phyloP scores from a whole-genome alignment of 2,888 invertebrate species.

The Elysia crispata region DNA sequence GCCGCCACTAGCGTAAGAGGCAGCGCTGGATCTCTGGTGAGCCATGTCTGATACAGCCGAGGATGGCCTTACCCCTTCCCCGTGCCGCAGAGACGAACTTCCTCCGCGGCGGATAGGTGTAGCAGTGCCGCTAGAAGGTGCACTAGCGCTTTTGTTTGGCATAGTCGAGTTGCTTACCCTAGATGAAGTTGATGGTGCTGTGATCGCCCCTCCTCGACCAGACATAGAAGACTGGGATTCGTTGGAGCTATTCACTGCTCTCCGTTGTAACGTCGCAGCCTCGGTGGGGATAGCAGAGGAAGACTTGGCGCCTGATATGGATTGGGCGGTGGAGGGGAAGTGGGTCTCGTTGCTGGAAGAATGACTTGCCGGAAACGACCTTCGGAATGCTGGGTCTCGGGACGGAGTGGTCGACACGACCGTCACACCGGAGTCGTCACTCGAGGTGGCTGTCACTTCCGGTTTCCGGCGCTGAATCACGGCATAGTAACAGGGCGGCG shows the following conservation, averaged over 20 bases:
- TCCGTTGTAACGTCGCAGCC: neutral
- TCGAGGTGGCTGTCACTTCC: neutral
- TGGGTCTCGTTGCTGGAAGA: neutral
- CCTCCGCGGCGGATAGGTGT: slow-evolving; percentile 40
- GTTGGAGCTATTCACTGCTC: neutral
- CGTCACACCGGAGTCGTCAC: slow-evolving; percentile 36
- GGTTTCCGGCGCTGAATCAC: slow-evolving; percentile 44
- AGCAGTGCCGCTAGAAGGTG: slow-evolving; percentile 33
- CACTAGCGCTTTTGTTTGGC: neutral
- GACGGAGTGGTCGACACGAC: slow-evolving; percentile 23
- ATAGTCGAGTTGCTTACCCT: too few relatives aligned
- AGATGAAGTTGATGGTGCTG: slow-evolving; percentile 10
- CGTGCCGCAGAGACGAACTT: slow-evolving; percentile 45
- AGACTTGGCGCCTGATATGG: neutral
- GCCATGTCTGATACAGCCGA: slow-evolving; percentile 58
- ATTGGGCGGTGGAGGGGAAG: neutral
- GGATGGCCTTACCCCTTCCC: slow-evolving; percentile 53
- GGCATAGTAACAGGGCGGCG: slow-evolving; percentile 41
- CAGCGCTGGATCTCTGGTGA: slow-evolving; percentile 42
- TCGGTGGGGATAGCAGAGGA: neutral
- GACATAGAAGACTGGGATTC: neutral
- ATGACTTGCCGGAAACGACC: slow-evolving; percentile 42
- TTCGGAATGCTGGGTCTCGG: slow-evolving; percentile 41
- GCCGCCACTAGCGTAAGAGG: neutral
- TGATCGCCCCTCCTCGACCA: slow-evolving; percentile 16